Evolutionary conservation across 2,113 vertebrate species (phyloP).

Genomic region (Origma solitaria): DNA sequence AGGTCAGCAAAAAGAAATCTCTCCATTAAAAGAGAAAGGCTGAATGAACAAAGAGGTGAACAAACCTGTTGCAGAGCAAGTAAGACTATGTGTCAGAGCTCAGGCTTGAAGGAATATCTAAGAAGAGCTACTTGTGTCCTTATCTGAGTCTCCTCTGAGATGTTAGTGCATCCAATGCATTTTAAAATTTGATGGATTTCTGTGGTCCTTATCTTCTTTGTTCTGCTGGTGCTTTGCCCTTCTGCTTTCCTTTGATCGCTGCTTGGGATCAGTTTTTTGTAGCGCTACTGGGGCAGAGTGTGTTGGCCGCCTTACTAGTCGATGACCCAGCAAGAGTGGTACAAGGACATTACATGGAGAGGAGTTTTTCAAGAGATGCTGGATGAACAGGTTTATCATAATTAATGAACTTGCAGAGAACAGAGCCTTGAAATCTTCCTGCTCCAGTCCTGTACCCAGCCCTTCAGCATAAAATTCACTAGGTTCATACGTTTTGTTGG

Average conservation of each 20-base stretch:
- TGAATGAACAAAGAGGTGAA: neutral
- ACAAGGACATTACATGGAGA: conserved; percentile 13
- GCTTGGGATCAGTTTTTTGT: conserved; percentile 16
- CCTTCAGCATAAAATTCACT: neutral
- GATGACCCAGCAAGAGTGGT: neutral
- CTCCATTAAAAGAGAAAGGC: neutral
- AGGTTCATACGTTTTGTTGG: neutral
- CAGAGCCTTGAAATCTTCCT: neutral
- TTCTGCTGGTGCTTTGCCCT: conserved; percentile 18
- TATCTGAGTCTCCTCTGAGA: conserved; percentile 50
- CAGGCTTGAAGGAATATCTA: conserved; percentile 1
- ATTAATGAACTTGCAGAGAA: neutral
- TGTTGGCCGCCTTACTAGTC: neutral
- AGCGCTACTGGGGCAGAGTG: neutral
- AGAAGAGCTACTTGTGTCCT: conserved; percentile 6
- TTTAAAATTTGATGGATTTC: conserved; percentile 57
- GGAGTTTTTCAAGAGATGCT: neutral
- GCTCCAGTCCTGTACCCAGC: neutral
- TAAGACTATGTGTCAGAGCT: neutral
- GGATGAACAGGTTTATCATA: neutral
- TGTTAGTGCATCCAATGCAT: neutral
- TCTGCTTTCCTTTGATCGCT: neutral
- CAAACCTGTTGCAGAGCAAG: neutral
- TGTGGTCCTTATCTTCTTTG: conserved; percentile 39
- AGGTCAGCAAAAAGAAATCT: neutral